Evolutionary conservation across 1,140 invertebrate species (phyloP), one percentile per base, ranked within the genome.

Genomic region (Trachelipus rathkii): DNA sequence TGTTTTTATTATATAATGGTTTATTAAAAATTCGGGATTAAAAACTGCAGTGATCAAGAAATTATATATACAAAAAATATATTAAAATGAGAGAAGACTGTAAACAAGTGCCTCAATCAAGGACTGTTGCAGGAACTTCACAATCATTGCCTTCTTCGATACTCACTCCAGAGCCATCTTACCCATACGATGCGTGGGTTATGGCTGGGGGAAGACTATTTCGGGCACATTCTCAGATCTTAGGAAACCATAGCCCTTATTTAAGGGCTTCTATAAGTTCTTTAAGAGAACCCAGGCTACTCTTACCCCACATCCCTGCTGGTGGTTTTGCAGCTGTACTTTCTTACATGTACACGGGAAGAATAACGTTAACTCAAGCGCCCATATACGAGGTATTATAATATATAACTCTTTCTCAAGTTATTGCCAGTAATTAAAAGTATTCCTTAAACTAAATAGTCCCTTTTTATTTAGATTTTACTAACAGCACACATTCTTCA

Each of bases 311-410:
- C 81, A 85, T 91, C 0, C 88, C 81, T 85, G 88, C 90, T 1
- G 90, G 91, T 77, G 89, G 90, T 67, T 93, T 92, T 82, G 89
- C 89, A 0, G 89, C 90, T 0, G 82, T 93, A 2, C 85, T 92
- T 1, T 89, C 90, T 10, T 92, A 91, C 83, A 92, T 92, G 90
- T 92, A 92, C 84, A 92, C 91, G 2, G 91, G 91, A 0, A 89
- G 89, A 71, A 83, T 92, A 74, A 90, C 92, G 79, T 84, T 92
- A 23, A 91, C 88, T 44, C 84, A 89, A 21, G 88, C 89, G 43
- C 92, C 92, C 83, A 90, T 92, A 71, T 92, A 92, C 84, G 90
- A 80, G 73, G 74, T 73, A 11, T 33, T 33, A 33, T 3, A 33
- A 33, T 33, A 33, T 33, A n/a, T 33, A 33, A 3, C 33, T 33